Evolutionary conservation across 2,113 vertebrate genomes (phyloP), one percentile per base, ranked within the genome.

Genomic region (Diadophis punctatus): DNA sequence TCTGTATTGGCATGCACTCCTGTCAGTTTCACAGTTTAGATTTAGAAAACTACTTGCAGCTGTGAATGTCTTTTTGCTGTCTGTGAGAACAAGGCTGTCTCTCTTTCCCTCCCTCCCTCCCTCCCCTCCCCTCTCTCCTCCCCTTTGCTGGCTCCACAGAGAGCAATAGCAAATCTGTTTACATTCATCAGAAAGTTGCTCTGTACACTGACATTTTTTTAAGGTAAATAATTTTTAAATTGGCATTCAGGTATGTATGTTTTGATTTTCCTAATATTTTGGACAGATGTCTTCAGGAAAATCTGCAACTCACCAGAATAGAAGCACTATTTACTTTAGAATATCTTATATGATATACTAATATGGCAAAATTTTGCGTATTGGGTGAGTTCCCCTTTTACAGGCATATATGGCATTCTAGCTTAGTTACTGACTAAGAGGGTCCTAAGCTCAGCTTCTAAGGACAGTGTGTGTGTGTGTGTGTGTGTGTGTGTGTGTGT

Each of bases 51-150:
- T 56, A 30, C 84, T 56, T 91, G 16, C 87, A 2, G 53, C 93
- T 43, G 11, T 80, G 87, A 51, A 34, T n/a, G 46, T 86, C 18
- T 56, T 34, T 39, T 10, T 74, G n/a, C 39, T 0, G 3, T 0
- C 7, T 25, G 0, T 23, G 74, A 86, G 88, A 58, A 0, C 22
- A 87, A 56, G 87, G 0, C 0, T 16, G 14, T 30, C 58, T 92
- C 7, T 87, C 86, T 55, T 0, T 23, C 0, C 23, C 23, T 16
- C 46, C 0, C 43, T 4, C n/a, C n/a, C n/a, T 4, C 3, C 48
- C 2, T 18, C 30, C 0, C 0, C 39, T 20, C n/a, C 0, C 23
- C 22, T 27, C 46, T 1, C 2, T 1, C 49, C 2, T 18, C n/a
- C 0, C 0, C 39, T 20, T 58, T 89, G 34, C 43, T 90, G 30